Conservation (phyloP, 2,888 invertebrate genomes). For the Schizotus pectinicornis region DNA sequence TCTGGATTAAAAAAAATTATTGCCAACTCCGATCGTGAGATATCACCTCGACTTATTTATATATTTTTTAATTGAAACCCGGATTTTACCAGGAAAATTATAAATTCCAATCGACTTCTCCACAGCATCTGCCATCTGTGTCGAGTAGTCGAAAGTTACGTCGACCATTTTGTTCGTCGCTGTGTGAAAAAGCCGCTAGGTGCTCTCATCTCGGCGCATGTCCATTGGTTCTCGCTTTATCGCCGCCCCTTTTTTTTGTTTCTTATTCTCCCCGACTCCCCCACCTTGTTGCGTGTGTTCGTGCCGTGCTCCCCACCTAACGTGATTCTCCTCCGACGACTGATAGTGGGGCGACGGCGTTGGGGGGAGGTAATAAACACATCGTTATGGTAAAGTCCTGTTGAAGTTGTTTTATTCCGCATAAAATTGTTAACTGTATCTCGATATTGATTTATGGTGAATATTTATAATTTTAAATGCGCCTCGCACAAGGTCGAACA, state of each 20-base stretch:
- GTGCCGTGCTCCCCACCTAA: constrained; percentile 41
- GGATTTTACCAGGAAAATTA: not conserved
- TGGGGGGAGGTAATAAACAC: constrained; percentile 58
- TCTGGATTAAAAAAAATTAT: not conserved
- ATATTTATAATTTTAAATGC: constrained; percentile 46
- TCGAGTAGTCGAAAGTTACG: constrained; percentile 45
- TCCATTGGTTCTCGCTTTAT: constrained; percentile 58
- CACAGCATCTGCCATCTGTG: constrained; percentile 57
- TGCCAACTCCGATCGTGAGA: too few relatives aligned
- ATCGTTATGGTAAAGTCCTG: constrained; percentile 60
- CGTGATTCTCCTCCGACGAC: constrained; percentile 34
- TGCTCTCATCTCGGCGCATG: constrained; percentile 58
- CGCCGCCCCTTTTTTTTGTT: constrained; percentile 50
- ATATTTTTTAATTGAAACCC: too few relatives aligned
- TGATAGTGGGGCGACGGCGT: constrained; percentile 36
- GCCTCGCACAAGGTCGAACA: constrained; percentile 23
- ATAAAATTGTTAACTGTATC: constrained; percentile 58
- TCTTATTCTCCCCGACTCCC: constrained; percentile 35
- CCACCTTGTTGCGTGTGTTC: constrained; percentile 32
- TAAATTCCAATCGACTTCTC: constrained; percentile 1
- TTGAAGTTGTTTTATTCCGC: constrained; percentile 56
- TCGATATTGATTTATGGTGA: constrained; percentile 55
- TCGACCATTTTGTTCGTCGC: constrained; percentile 69
- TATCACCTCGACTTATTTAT: too few relatives aligned
- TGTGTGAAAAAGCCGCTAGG: constrained; percentile 58